phyloP scores from a whole-genome alignment of 2,113 vertebrate species.

The Epinephelus lanceolatus region DNA sequence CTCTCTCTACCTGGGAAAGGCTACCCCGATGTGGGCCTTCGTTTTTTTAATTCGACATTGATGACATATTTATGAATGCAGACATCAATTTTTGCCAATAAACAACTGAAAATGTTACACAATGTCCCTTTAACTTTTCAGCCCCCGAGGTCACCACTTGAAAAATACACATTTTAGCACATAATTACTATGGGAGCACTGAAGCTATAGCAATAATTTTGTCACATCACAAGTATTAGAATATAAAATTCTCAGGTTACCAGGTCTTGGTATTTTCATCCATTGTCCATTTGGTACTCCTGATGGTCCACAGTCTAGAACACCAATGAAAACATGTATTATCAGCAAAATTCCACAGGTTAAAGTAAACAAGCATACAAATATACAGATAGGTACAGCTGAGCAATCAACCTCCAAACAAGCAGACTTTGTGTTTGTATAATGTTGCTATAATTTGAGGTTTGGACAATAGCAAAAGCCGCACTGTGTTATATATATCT shows the following conservation, averaged over 20 bases:
- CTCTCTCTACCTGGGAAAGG: too few relatives aligned
- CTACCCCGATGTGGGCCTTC: too few relatives aligned
- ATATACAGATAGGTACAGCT: not conserved
- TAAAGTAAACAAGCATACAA: not conserved
- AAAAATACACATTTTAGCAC: not conserved
- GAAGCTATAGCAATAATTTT: too few relatives aligned
- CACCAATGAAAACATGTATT: slow-evolving; percentile 8
- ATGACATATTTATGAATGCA: too few relatives aligned
- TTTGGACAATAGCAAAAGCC: not conserved
- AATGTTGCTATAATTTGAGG: not conserved
- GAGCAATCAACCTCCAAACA: not conserved
- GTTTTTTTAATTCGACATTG: too few relatives aligned
- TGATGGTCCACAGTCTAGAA: slow-evolving; percentile 79
- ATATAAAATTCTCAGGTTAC: slow-evolving; percentile 54
- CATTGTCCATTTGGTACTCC: slow-evolving; percentile 79
- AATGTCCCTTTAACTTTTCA: too few relatives aligned
- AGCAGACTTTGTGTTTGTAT: not conserved
- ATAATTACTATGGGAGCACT: not conserved
- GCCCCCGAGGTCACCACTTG: too few relatives aligned
- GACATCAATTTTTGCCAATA: too few relatives aligned
- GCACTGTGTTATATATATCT: not conserved
- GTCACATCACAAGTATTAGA: too few relatives aligned
- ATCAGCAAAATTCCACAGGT: not conserved
- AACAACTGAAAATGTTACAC: too few relatives aligned
- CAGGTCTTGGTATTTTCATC: slow-evolving; percentile 80